These are phyloP conservation scores for Arothron firmamentum DNA, from an alignment of 2,113 vertebrate genomes.

Conservation along the genomic window DNA sequence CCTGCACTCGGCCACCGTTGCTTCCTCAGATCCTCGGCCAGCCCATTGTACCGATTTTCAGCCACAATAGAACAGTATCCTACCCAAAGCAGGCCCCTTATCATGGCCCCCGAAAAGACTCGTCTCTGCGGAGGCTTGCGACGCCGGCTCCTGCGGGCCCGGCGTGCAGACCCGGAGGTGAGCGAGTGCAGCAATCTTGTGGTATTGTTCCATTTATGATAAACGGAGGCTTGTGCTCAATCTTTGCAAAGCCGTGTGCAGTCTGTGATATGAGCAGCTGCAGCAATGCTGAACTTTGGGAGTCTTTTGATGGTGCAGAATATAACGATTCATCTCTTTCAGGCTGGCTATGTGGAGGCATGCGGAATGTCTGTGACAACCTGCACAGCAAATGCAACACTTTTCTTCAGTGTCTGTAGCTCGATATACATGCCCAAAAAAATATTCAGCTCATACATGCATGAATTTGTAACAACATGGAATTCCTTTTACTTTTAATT, in stretches of 20 bases:
- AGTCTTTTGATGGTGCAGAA: constrained; percentile 2
- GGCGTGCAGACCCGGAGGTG: constrained; percentile 54
- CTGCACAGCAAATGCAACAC: constrained; percentile 1
- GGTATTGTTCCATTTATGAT: constrained; percentile 58
- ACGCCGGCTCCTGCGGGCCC: constrained; percentile 56
- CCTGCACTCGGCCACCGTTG: constrained; percentile 30
- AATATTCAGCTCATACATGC: constrained; percentile 12
- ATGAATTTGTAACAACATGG: background rate
- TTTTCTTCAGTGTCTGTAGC: constrained; percentile 11
- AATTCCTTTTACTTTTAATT: too few species aligned
- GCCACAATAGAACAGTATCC: constrained; percentile 57
- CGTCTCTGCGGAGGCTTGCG: constrained; percentile 66
- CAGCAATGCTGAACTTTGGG: background rate
- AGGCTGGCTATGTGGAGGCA: constrained; percentile 1
- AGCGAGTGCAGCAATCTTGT: constrained; percentile 61
- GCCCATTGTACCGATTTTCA: constrained; percentile 61
- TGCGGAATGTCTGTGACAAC: background rate
- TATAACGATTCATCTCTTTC: background rate
- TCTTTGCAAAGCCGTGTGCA: constrained; percentile 19
- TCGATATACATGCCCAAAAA: background rate
- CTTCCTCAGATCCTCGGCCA: constrained; percentile 54
- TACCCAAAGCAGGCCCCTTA: constrained; percentile 66
- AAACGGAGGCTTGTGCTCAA: constrained; percentile 25
- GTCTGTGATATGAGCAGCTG: constrained; percentile 29
- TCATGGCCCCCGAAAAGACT: constrained; percentile 72